These are phyloP conservation scores for Saccostrea echinata DNA, from an alignment of 1,140 invertebrate genomes.

Conservation along the genomic window DNA sequence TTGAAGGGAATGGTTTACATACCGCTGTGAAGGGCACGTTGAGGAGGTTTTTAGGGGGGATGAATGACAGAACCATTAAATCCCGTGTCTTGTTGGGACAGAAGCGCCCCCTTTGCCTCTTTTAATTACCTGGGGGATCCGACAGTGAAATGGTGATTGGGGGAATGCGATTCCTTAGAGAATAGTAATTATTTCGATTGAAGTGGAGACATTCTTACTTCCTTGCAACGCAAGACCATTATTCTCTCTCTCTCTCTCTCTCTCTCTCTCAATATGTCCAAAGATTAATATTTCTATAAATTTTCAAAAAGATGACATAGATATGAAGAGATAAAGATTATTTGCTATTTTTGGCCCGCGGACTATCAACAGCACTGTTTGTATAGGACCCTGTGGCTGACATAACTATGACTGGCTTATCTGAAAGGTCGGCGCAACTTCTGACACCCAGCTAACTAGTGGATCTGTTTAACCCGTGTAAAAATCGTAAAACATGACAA, in stretches of 20 bases:
- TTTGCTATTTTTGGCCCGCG: constrained; percentile 15
- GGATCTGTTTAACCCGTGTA: constrained; percentile 30
- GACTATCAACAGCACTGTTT: neutral
- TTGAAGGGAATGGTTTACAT: constrained; percentile 23
- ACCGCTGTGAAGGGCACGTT: neutral
- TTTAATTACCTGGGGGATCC: neutral
- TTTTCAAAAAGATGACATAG: constrained; percentile 16
- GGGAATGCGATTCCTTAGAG: neutral
- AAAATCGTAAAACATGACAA: constrained; percentile 37
- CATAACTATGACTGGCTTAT: constrained; percentile 2
- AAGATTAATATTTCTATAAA: neutral
- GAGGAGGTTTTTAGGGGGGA: neutral
- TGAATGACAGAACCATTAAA: constrained; percentile 34
- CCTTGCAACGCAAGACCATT: too few species aligned
- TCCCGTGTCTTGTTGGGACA: neutral
- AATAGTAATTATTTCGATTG: constrained; percentile 19
- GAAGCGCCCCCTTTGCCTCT: neutral
- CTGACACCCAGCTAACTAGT: constrained; percentile 15
- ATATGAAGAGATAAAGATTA: neutral
- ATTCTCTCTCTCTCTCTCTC: constrained; percentile 5
- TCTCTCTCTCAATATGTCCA: constrained; percentile 18
- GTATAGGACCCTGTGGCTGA: neutral
- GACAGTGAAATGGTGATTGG: neutral
- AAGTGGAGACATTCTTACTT: neutral
- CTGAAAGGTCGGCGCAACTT: neutral